Evolutionary conservation across 2,888 invertebrate species (phyloP).

Genomic region (Helobdella robusta): DNA sequence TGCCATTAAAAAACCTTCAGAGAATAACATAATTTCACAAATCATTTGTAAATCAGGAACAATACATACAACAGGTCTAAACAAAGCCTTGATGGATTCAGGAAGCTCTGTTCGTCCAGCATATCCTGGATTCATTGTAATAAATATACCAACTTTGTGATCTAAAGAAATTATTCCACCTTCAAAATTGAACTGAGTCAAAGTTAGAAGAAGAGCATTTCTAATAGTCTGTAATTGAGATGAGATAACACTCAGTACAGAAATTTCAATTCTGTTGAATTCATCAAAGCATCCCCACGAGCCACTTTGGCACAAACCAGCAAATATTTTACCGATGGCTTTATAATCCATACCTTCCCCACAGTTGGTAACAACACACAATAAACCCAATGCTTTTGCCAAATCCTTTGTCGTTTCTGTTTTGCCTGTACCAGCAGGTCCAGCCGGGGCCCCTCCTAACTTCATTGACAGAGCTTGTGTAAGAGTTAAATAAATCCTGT

Average conservation of each 20-base stretch:
- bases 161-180: conserved; percentile 72
- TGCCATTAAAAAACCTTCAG: conserved; percentile 79
- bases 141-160: conserved; percentile 78
- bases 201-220: conserved; percentile 67
- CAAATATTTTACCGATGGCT: conserved; percentile 58
- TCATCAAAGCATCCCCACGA: conserved; percentile 95
- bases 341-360: conserved; percentile 61
- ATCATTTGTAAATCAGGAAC: conserved; percentile 83
- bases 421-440: conserved; percentile 63
- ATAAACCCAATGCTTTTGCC: conserved; percentile 66
- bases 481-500: conserved; percentile 80
- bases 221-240: conserved; percentile 80
- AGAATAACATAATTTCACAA: conserved; percentile 79
- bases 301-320: conserved; percentile 71
- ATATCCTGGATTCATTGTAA: conserved; percentile 90
- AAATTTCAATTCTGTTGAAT: conserved; percentile 83
- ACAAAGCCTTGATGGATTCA: conserved; percentile 75
- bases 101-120: conserved; percentile 83
- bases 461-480: conserved; percentile 78
- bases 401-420: conserved; percentile 84
- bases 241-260: conserved; percentile 82
- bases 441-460: conserved; percentile 77
- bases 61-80: conserved; percentile 82
- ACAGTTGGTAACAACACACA: conserved; percentile 63
- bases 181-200: conserved; percentile 73